Base-by-base conservation (phyloP, 2,888 invertebrate genomes). In the Deroplatys truncata region DNA sequence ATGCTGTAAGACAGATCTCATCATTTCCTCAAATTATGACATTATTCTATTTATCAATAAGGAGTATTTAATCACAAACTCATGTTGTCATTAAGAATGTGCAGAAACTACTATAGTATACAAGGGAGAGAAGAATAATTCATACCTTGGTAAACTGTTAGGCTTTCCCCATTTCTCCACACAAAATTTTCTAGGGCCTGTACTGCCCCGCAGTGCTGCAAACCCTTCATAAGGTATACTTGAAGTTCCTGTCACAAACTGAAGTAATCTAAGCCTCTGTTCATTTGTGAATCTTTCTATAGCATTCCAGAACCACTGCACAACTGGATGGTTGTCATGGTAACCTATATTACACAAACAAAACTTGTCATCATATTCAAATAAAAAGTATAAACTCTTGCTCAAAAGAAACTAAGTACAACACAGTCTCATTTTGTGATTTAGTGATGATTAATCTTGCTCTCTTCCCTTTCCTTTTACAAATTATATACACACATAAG, bases 221-320 rank as follows among this genome's bases (percentile, higher is more conserved):
- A 99, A 99, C 1, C 99, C 99, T 93, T 99, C 99, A 93, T 98
- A 99, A 0, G 99, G 99, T 92, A 99, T 98, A 92, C 98, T 98
- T 0, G 99, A 98, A 0, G 99, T 99, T 84, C 99, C 99, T 15
- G 99, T 99, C 90, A 99, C 99, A 94, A 99, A 99, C 94, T 99
- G 98, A 82, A 99, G 95, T 90, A 99, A 94, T 84, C 99, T 96
- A 29, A 99, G 94, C 25, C 99, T 95, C 92, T 99, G 98, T 93
- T 99, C 99, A 94, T 99, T 99, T 90, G 97, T 97, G 93, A 99
- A 99, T 92, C 96, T 96, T 93, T 98, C 98, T 91, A 99, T 98
- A 86, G 98, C 98, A 93, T 97, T 96, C 99, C 99, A 99, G 94
- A 99, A 99, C 99, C 99, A 99, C 91, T 97, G 95, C 90, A 99